Evolutionary conservation across 2,888 invertebrate genomes (phyloP).

Genomic region (Trichogramma evanescens): DNA sequence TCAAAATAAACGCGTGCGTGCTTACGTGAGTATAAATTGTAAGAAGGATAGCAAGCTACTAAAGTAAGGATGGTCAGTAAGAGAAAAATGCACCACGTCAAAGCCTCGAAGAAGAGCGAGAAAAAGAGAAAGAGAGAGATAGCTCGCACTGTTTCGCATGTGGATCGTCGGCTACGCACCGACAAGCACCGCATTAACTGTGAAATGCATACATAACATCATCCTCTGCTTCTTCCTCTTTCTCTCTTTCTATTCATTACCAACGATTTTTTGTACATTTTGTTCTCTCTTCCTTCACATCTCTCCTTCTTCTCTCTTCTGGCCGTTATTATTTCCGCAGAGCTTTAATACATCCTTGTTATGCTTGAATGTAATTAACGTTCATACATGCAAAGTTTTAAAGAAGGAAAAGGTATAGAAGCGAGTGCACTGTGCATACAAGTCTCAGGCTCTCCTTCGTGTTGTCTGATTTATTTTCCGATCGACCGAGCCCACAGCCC

Average conservation of each 20-base stretch:
- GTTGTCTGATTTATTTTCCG: too few species aligned
- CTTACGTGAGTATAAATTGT: too few species aligned
- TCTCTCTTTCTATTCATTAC: neutral
- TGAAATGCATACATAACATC: constrained; percentile 26
- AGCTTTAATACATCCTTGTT: neutral
- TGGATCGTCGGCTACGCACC: constrained; percentile 45
- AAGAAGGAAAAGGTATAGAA: too few species aligned
- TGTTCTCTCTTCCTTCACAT: neutral
- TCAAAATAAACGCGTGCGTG: too few species aligned
- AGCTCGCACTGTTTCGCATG: constrained; percentile 48
- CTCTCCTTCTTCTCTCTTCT: neutral
- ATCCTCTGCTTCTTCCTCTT: neutral
- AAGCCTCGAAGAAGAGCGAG: too few species aligned
- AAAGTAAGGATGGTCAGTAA: too few species aligned
- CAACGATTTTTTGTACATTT: neutral
- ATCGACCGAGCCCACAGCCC: too few species aligned
- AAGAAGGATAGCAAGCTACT: too few species aligned
- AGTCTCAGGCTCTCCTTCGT: too few species aligned
- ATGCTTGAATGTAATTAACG: neutral
- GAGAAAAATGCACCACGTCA: too few species aligned
- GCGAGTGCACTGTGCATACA: too few species aligned
- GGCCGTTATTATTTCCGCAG: neutral
- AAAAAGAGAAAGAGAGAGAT: neutral
- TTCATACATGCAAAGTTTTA: neutral
- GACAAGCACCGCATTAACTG: constrained; percentile 39